Conservation (phyloP, 2,113 vertebrate species). For the Heterocephalus glaber region DNA sequence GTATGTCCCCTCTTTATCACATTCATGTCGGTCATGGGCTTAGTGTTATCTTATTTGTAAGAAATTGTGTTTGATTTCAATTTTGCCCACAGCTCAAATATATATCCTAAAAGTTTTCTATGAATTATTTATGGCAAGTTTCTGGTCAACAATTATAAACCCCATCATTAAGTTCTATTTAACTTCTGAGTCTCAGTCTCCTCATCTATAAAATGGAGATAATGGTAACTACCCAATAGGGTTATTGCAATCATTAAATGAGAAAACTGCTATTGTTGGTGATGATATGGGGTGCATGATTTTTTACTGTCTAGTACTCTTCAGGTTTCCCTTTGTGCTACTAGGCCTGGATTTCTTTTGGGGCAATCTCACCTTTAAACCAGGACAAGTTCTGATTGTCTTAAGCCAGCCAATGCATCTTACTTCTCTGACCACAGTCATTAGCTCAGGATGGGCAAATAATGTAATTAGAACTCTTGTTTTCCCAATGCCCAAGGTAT, state of each 20-base stretch:
- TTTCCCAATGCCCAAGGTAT: neutral
- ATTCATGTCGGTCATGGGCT: neutral
- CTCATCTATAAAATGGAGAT: neutral
- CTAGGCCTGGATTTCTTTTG: slow-evolving; percentile 20
- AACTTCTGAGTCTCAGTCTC: neutral
- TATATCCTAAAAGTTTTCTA: neutral
- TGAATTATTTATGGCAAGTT: neutral
- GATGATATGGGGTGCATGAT: neutral
- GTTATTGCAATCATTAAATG: neutral
- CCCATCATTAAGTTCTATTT: neutral
- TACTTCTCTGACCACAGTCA: neutral
- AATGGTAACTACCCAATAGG: neutral
- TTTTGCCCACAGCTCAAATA: neutral
- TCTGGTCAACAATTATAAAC: neutral
- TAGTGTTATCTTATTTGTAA: neutral
- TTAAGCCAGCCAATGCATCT: neutral
- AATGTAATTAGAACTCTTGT: neutral
- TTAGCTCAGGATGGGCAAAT: neutral
- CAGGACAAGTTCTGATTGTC: neutral
- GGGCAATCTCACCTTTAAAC: neutral
- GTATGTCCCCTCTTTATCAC: neutral
- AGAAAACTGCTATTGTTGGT: neutral
- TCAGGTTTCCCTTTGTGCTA: neutral
- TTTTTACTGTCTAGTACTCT: neutral
- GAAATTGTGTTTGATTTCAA: neutral